A percentile compares a stretch with the other conserved stretches of the same genome.
Evolutionary conservation across 2,888 invertebrate genomes (phyloP).

Genomic region (Mythimna ferrago): DNA sequence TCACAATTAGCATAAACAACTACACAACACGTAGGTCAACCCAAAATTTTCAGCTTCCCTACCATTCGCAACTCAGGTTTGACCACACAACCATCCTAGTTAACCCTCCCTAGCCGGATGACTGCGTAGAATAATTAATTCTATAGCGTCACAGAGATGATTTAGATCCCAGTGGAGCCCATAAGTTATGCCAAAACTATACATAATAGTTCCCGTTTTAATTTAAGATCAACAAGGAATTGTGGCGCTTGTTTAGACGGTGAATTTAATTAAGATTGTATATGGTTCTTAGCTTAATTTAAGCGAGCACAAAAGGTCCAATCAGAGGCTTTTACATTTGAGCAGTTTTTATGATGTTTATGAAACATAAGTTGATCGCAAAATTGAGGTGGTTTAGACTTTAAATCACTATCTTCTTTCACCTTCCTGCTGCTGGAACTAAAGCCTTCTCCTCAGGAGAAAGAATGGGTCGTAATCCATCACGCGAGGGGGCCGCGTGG

Average conservation of each 20-base stretch:
- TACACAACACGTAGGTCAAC: slow-evolving; percentile 8
- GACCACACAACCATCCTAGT: slow-evolving; percentile 52
- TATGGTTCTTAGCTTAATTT: not conserved
- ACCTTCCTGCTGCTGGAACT: no score
- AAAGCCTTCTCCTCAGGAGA: no score
- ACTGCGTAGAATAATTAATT: slow-evolving; percentile 63
- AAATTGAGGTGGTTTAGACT: no score
- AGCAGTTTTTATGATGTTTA: no score
- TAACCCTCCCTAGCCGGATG: slow-evolving; percentile 55
- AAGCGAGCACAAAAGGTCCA: slow-evolving; percentile 5
- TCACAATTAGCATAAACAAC: not conserved
- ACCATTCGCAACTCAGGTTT: slow-evolving; percentile 37
- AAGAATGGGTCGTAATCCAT: no score
- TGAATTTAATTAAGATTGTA: slow-evolving; percentile 53
- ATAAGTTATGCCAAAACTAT: slow-evolving; percentile 60
- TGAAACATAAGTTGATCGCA: no score
- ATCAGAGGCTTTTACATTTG: not conserved
- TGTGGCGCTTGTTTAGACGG: slow-evolving; percentile 43
- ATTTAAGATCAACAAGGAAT: slow-evolving; percentile 62
- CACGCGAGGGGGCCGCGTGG: no score
- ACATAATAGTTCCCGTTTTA: slow-evolving; percentile 57
- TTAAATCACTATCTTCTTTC: no score
- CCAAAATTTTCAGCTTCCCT: slow-evolving; percentile 29
- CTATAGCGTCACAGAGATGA: slow-evolving; percentile 49
- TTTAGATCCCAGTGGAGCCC: slow-evolving; percentile 47